Percentiles rank a stretch among this genome's conserved stretches.
These are phyloP conservation scores for Lepidocolaptes lacrymiger DNA, from an alignment of 2,797 vertebrate genomes.

Conservation along the genomic window DNA sequence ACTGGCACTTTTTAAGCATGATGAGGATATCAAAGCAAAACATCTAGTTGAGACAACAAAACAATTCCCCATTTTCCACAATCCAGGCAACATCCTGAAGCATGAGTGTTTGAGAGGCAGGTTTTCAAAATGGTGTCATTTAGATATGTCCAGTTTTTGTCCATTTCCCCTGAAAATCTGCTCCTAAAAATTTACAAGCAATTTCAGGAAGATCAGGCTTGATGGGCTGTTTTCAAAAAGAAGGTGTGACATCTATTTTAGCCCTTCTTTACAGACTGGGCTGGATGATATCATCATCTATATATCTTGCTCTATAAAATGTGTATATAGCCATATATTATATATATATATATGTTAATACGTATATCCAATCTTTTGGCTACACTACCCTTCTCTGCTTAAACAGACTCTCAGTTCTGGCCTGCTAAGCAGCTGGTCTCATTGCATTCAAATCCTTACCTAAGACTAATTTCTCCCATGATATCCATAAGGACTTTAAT, in stretches of 20 bases:
- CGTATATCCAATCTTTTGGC: neutral
- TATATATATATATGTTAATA: too few relatives aligned
- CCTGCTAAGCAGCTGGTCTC: conserved; percentile 6
- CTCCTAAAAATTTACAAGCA: neutral
- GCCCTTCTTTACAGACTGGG: neutral
- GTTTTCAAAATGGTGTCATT: neutral
- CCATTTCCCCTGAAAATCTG: neutral
- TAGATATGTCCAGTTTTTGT: neutral
- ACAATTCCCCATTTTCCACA: neutral
- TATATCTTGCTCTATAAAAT: neutral
- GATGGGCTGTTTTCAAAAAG: neutral
- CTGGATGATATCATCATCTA: neutral
- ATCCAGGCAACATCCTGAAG: neutral
- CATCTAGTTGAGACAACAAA: neutral
- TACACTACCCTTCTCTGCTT: neutral
- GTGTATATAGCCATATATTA: neutral
- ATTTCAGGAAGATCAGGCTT: neutral
- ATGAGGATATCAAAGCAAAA: neutral
- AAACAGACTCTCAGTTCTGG: conserved; percentile 9
- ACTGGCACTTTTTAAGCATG: neutral
- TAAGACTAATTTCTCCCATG: conserved; percentile 67
- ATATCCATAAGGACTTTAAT: conserved; percentile 51
- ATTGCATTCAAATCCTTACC: conserved; percentile 65
- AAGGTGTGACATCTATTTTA: neutral
- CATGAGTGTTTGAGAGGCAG: neutral